These are phyloP conservation scores for Brotula barbata DNA, from an alignment of 2,797 vertebrate genomes.

Conservation along the genomic window DNA sequence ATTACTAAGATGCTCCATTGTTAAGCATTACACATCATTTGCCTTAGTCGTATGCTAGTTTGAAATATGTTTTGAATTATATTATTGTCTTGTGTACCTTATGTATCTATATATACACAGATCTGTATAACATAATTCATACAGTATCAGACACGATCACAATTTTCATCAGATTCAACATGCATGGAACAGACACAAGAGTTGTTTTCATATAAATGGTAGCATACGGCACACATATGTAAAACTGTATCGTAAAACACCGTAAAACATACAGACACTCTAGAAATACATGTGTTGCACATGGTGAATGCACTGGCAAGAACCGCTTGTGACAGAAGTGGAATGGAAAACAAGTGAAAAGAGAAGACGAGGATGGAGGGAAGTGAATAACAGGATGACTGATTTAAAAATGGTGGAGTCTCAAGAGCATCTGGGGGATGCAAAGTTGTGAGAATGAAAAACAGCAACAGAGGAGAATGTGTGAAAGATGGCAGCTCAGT, in stretches of 20 bases:
- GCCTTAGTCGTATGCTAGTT: too few relatives aligned
- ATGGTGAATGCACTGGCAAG: neutral
- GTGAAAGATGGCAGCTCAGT: slow-evolving; percentile 32
- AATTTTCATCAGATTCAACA: too few relatives aligned
- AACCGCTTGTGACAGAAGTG: neutral
- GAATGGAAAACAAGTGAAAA: neutral
- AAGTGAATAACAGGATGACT: neutral
- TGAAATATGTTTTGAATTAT: too few relatives aligned
- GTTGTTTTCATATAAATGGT: neutral
- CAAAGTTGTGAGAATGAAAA: slow-evolving; percentile 7
- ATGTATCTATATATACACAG: too few relatives aligned
- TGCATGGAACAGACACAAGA: neutral
- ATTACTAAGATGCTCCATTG: too few relatives aligned
- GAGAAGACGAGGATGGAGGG: neutral
- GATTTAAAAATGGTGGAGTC: slow-evolving; percentile 6
- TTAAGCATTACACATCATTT: too few relatives aligned
- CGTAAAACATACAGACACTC: too few relatives aligned
- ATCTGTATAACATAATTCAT: too few relatives aligned
- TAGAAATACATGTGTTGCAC: slow-evolving; percentile 1
- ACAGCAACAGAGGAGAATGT: slow-evolving; percentile 7
- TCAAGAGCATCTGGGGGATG: slow-evolving; percentile 5
- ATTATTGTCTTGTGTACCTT: too few relatives aligned
- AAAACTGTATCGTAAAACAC: neutral
- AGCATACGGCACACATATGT: neutral
- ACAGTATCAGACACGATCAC: too few relatives aligned